phyloP scores from a whole-genome alignment of 2,888 invertebrate genomes.

The Slavum lentiscoides region DNA sequence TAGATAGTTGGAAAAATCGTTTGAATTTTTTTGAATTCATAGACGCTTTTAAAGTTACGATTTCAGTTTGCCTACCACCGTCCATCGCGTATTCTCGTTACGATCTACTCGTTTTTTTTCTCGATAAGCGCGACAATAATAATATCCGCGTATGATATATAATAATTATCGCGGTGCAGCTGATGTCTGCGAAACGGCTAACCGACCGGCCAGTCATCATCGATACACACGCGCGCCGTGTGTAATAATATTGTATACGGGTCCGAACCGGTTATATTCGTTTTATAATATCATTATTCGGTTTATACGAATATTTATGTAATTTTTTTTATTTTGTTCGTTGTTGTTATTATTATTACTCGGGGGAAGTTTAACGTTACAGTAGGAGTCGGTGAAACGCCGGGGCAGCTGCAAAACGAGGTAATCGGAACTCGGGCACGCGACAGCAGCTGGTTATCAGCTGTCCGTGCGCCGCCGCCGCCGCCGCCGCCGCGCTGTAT shows the following conservation, averaged over 20 bases:
- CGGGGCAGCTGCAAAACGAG: conserved; percentile 41
- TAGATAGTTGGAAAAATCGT: too few relatives aligned
- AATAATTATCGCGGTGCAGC: too few relatives aligned
- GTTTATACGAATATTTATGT: neutral
- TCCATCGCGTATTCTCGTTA: too few relatives aligned
- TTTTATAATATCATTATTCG: neutral
- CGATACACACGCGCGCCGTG: too few relatives aligned
- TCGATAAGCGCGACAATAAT: too few relatives aligned
- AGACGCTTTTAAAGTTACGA: too few relatives aligned
- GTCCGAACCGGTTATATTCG: conserved; percentile 40
- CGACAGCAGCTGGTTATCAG: conserved; percentile 52
- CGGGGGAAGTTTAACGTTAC: neutral
- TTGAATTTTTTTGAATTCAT: too few relatives aligned
- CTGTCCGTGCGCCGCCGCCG: conserved; percentile 33
- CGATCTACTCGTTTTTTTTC: too few relatives aligned
- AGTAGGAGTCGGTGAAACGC: neutral
- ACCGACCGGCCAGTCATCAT: too few relatives aligned
- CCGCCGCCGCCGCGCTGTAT: conserved; percentile 5
- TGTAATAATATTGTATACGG: neutral
- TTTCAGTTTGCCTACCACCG: too few relatives aligned
- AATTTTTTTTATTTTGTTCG: neutral
- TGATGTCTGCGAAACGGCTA: too few relatives aligned
- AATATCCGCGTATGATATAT: too few relatives aligned
- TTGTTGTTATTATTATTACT: neutral
- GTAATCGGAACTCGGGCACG: conserved; percentile 52